Conservation (phyloP, 2,113 vertebrate genomes). For the Heloderma charlesbogerti region DNA sequence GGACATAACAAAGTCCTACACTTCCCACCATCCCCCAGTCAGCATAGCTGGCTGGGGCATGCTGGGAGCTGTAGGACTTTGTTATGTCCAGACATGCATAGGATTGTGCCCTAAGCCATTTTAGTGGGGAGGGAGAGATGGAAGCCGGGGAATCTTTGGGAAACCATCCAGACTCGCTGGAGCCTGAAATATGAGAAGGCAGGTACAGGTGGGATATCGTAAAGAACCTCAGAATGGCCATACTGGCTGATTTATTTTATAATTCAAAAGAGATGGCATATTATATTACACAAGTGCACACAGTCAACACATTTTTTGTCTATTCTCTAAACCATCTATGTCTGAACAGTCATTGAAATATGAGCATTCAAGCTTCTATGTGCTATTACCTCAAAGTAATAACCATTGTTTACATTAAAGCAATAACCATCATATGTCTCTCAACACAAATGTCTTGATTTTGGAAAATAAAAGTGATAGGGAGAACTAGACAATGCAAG, state of each 20-base stretch:
- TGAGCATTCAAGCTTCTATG: background rate
- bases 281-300: background rate
- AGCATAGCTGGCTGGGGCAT: too few species aligned
- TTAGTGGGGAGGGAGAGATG: background rate
- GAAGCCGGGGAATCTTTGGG: conserved; percentile 23
- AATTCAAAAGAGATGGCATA: too few species aligned
- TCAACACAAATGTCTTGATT: background rate
- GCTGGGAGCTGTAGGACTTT: too few species aligned
- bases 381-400: background rate
- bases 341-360: background rate
- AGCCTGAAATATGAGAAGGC: background rate
- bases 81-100: too few species aligned
- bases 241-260: background rate
- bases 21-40: too few species aligned
- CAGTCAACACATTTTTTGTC: background rate
- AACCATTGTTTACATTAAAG: background rate
- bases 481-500: background rate
- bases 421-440: background rate
- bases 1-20: too few species aligned
- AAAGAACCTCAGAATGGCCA: background rate
- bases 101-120: background rate
- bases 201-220: too few species aligned
- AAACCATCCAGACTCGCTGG: background rate
- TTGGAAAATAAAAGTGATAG: background rate
- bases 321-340: background rate